Evolutionary conservation across 2,113 vertebrate genomes (phyloP).

Genomic region (Solea senegalensis): DNA sequence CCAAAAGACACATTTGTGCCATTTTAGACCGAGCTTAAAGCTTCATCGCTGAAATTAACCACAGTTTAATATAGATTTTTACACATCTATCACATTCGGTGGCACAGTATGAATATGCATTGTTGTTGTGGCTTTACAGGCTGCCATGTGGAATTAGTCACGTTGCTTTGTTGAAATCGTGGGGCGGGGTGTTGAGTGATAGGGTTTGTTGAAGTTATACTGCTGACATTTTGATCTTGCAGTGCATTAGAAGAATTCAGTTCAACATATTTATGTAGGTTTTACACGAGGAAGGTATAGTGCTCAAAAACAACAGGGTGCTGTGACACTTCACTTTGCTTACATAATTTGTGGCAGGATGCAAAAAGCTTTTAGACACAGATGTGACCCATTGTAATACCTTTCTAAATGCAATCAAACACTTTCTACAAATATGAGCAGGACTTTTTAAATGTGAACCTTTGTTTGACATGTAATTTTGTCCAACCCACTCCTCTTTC

Average conservation of each 20-base stretch:
- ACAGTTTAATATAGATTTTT: slow-evolving; percentile 73
- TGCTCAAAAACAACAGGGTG: slow-evolving; percentile 81
- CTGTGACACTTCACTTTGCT: slow-evolving; percentile 81
- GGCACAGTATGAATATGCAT: slow-evolving; percentile 65
- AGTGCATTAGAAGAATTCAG: slow-evolving; percentile 79
- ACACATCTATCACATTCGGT: slow-evolving; percentile 63
- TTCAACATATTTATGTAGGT: slow-evolving; percentile 80
- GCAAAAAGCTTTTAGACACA: slow-evolving; percentile 87
- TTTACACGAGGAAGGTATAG: slow-evolving; percentile 78
- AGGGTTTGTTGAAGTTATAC: slow-evolving; percentile 71
- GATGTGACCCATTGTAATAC: slow-evolving; percentile 86
- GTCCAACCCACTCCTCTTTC: slow-evolving; percentile 85
- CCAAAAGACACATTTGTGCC: slow-evolving; percentile 69
- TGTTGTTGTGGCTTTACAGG: slow-evolving; percentile 60
- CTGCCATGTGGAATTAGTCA: slow-evolving; percentile 71
- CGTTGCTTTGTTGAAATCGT: slow-evolving; percentile 69
- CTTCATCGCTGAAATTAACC: slow-evolving; percentile 71
- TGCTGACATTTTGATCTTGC: slow-evolving; percentile 75
- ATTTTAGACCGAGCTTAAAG: slow-evolving; percentile 65
- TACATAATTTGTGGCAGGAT: slow-evolving; percentile 83
- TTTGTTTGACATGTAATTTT: slow-evolving; percentile 85
- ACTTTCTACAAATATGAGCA: slow-evolving; percentile 82
- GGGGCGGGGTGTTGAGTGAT: slow-evolving; percentile 64
- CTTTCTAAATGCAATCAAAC: slow-evolving; percentile 86
- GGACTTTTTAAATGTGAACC: slow-evolving; percentile 84